Evolutionary conservation across 2,888 invertebrate species (phyloP).

Genomic region (Germaria angustata): DNA sequence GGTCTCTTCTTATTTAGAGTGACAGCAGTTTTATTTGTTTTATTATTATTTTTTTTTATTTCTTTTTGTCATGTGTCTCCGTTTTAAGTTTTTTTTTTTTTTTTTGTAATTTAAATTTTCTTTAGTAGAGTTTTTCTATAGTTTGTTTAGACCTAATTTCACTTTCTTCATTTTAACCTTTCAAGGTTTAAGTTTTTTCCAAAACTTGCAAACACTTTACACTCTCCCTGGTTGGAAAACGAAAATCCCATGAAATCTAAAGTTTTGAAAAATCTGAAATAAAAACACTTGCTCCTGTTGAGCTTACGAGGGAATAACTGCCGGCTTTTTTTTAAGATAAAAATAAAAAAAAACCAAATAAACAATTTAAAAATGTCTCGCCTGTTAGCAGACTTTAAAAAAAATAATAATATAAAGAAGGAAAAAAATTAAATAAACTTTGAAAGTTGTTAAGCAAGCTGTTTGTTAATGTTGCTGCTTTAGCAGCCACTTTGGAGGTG

Average conservation of each 20-base stretch:
- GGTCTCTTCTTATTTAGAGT: too few relatives aligned
- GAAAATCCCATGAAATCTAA: conserved; percentile 38
- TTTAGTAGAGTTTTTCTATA: too few relatives aligned
- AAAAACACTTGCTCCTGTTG: conserved; percentile 59
- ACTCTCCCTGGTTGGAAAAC: not conserved
- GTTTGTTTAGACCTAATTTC: conserved; percentile 22
- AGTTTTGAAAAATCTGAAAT: conserved; percentile 33
- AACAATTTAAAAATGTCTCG: conserved; percentile 73
- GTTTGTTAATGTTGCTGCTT: conserved; percentile 39
- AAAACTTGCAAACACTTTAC: not conserved
- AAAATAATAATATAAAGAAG: conserved; percentile 28
- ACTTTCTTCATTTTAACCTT: conserved; percentile 61
- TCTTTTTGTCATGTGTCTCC: not conserved
- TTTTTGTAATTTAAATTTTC: too few relatives aligned
- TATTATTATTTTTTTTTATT: not conserved
- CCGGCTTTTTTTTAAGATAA: conserved; percentile 40
- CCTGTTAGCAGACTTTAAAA: conserved; percentile 75
- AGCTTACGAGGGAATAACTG: conserved; percentile 64
- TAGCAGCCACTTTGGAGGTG: conserved; percentile 31
- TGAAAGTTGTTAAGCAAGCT: conserved; percentile 69
- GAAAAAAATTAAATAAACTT: conserved; percentile 68
- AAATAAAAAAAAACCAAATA: conserved; percentile 37
- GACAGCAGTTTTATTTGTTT: not conserved
- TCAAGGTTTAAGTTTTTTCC: conserved; percentile 51
- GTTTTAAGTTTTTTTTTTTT: not conserved